Evolutionary conservation across 2,113 vertebrate genomes (phyloP), one percentile per base, ranked within the genome.

Genomic region (Pungitius pungitius): DNA sequence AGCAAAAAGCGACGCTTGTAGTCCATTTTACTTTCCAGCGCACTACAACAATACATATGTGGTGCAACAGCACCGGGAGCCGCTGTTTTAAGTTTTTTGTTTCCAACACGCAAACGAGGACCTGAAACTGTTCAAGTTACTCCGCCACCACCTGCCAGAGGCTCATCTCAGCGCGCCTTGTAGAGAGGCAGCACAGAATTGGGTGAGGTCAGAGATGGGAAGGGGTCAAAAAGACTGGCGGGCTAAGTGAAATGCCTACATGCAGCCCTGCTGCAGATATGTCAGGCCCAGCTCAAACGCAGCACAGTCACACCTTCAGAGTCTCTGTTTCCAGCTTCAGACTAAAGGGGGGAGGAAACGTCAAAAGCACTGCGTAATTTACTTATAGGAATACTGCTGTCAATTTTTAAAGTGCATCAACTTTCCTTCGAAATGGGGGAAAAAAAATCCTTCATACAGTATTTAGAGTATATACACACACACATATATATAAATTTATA

Each of bases 1-100:
- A 99, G 97, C 97, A 99, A 94, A 94, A 99, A 99, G 95, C 98
- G 96, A 94, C 97, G 95, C 94, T 99, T 99, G 63, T 98, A 99
- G 97, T 99, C 98, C 98, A 99, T 99, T 94, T 98, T 99, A 95
- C 94, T 96, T 95, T 99, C 97, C 91, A 98, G 97, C 58, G 95
- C 95, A 90, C 96, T 99, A 88, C 97, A 99, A 96, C 98, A 98
- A 97, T 99, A 97, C 98, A 99, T 98, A 96, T 92, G 93, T 93
- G 90, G 91, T 81, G 83, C 87, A 78, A 75, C 78, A 80, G 83
- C 87, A 90, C 91, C 80, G 84, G 78, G 84, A 86, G 84, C 72
- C 83, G 76, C 76, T 81, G 73, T 82, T 85, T 85, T 78, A 57
- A 51, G 39, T 74, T 67, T 27, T 49, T 52, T 63, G 33, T 80